phyloP scores from a whole-genome alignment of 1,140 invertebrate genomes.

The Caenorhabditis brenneri region DNA sequence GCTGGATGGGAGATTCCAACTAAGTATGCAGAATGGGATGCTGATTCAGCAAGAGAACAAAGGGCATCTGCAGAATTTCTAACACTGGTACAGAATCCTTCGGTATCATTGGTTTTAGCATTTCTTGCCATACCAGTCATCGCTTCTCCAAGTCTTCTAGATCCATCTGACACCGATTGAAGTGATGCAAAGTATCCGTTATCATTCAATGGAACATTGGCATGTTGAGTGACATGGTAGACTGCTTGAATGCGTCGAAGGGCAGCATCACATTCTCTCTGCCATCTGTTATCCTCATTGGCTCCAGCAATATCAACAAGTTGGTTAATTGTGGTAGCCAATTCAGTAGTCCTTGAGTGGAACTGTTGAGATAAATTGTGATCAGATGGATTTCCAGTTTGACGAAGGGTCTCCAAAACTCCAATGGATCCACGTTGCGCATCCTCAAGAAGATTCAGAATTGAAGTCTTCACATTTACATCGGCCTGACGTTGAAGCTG shows the following conservation, averaged over 20 bases:
- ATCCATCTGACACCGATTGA: conserved; percentile 90
- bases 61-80: conserved; percentile 75
- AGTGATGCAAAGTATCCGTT: conserved; percentile 91
- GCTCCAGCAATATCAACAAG: conserved; percentile 56
- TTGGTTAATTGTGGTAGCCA: conserved; percentile 53
- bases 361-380: background rate
- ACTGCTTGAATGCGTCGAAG: conserved; percentile 85
- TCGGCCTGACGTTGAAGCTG: conserved; percentile 52
- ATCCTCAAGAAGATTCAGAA: background rate
- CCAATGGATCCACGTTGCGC: conserved; percentile 85
- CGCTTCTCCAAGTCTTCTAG: conserved; percentile 82
- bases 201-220: conserved; percentile 85
- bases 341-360: background rate
- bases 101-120: conserved; percentile 85
- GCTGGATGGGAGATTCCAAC: conserved; percentile 89
- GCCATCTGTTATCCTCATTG: conserved; percentile 77
- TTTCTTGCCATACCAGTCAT: conserved; percentile 92
- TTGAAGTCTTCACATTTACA: conserved; percentile 41
- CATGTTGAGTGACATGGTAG: conserved; percentile 81
- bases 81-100: conserved; percentile 71
- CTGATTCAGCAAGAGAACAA: conserved; percentile 88
- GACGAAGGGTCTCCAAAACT: conserved; percentile 83
- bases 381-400: conserved; percentile 78
- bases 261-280: conserved; percentile 95
- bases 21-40: conserved; percentile 89